phyloP scores from a whole-genome alignment of 2,113 vertebrate species.

The Acrocephalus arundinaceus region DNA sequence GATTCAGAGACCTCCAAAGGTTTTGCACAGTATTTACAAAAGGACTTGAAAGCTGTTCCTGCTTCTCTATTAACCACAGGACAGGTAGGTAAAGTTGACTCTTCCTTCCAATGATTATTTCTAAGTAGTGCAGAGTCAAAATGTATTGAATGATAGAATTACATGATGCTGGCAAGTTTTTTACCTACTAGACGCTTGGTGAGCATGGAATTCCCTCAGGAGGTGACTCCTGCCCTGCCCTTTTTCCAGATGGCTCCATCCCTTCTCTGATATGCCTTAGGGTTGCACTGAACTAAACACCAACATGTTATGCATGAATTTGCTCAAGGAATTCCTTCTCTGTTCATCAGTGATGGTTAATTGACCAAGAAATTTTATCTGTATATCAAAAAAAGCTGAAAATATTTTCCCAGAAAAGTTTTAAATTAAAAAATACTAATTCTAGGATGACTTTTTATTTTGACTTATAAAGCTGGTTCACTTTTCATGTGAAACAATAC shows the following conservation, averaged over 20 bases:
- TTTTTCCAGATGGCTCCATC: not conserved
- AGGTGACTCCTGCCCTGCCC: fast-evolving
- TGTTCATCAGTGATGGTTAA: not conserved
- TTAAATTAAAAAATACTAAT: not conserved
- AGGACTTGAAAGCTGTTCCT: not conserved
- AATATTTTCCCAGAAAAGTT: not conserved
- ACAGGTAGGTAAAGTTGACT: not conserved
- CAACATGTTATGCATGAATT: not conserved
- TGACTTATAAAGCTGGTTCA: not conserved
- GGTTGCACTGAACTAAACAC: not conserved
- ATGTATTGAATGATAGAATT: not conserved
- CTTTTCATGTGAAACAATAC: not conserved
- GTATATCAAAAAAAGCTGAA: not conserved
- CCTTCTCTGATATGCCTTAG: not conserved
- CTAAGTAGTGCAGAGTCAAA: not conserved
- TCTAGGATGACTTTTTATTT: not conserved
- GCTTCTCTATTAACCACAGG: not conserved
- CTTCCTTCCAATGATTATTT: not conserved
- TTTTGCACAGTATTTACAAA: not conserved
- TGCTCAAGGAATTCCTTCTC: not conserved
- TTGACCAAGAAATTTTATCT: not conserved
- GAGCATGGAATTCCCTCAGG: not conserved
- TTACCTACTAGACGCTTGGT: not conserved
- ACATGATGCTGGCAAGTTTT: not conserved
- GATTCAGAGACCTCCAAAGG: not conserved